These are phyloP conservation scores for Clarias magur DNA, from an alignment of 2,113 vertebrate species.

Conservation along the genomic window DNA sequence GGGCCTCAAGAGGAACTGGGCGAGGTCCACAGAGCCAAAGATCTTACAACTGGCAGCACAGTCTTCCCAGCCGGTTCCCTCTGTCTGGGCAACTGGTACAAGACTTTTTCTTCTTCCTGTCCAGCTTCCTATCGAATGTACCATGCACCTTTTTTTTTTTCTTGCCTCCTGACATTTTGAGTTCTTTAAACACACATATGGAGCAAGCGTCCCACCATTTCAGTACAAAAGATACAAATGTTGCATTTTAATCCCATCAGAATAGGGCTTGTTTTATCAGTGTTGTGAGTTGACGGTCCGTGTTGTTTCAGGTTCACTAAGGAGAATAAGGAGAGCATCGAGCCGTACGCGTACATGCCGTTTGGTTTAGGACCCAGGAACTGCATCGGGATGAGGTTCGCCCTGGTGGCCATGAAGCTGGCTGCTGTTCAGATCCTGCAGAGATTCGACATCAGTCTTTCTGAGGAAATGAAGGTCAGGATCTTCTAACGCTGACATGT, in stretches of 20 bases:
- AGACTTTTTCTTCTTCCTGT: too few relatives aligned
- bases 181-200: too few relatives aligned
- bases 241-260: neutral
- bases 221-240: neutral
- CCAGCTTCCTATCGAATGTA: too few relatives aligned
- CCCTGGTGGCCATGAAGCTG: slow-evolving; percentile 55
- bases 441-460: slow-evolving; percentile 39
- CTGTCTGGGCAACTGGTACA: too few relatives aligned
- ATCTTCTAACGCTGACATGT: neutral
- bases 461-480: slow-evolving; percentile 48
- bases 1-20: too few relatives aligned
- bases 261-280: neutral
- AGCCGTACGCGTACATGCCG: slow-evolving; percentile 56
- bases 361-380: slow-evolving; percentile 64
- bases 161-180: too few relatives aligned
- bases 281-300: neutral
- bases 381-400: slow-evolving; percentile 62
- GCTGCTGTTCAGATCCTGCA: slow-evolving; percentile 50
- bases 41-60: too few relatives aligned
- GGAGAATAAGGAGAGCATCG: slow-evolving; percentile 46
- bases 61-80: too few relatives aligned
- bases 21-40: too few relatives aligned
- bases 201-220: too few relatives aligned
- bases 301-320: slow-evolving; percentile 54
- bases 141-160: too few relatives aligned